Evolutionary conservation across 2,113 vertebrate species (phyloP), one percentile per base, ranked within the genome.

Genomic region (Abramis brama): DNA sequence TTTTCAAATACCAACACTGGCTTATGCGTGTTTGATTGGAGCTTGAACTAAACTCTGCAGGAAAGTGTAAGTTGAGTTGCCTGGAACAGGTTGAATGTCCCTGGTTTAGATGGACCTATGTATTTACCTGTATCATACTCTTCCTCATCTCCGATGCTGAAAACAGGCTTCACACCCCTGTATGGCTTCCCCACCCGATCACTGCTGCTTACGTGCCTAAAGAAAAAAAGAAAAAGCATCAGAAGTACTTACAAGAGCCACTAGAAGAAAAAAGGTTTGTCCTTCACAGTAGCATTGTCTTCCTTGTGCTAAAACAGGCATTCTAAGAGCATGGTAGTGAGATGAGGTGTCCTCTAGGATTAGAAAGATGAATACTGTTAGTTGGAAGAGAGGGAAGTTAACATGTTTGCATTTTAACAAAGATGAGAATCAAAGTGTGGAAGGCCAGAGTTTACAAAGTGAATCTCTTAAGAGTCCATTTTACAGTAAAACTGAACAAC

Each of bases 71-170:
- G 33, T 39, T 19, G 66, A 70, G 66, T 36, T 10, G 7, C 19
- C 33, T 36, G 33, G 33, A 57, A 3, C 23, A n/a, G 2, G 30
- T 30, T 57, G 5, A 78, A 55, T 1, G 17, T 10, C 15, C 23
- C 13, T 11, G 4, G 30, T 60, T 45, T 80, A 57, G 6, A 23
- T 19, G 39, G 33, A 60, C 6, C 10, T 0, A 6, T 45, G 45
- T 0, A 1, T 1, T 68, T 89, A 99, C 98, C 98, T 90, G 98
- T 99, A 87, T 99, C 98, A 0, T 97, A 99, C 79, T 99, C 98
- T 77, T 99, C 98, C 93, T 99, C 98, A 87, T 99, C 98, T 7
- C 95, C 98, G 0, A 99, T 99, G 92, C 98, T 99, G 94, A 99
- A 99, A 30, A 99, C 98, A 0, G 98, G 98, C 87, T 99, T 99